These are phyloP conservation scores for Phaedon cochleariae DNA, from an alignment of 2,888 invertebrate species.

Conservation along the genomic window DNA sequence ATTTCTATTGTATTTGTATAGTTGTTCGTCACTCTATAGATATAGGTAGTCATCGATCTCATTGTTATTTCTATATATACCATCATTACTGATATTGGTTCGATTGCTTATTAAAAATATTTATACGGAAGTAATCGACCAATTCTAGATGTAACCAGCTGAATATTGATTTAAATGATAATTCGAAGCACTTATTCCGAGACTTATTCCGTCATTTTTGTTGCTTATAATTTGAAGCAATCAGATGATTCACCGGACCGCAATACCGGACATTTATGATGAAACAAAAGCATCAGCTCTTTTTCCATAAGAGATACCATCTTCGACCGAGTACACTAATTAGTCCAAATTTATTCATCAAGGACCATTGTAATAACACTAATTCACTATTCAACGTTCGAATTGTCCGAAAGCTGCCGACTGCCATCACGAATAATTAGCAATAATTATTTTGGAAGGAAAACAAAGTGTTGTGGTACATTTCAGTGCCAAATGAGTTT, in stretches of 20 bases:
- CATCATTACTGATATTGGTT: too few relatives aligned
- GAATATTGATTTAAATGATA: too few relatives aligned
- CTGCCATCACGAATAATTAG: background rate
- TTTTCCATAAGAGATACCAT: conserved; percentile 39
- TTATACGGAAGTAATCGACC: too few relatives aligned
- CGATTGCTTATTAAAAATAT: too few relatives aligned
- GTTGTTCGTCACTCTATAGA: too few relatives aligned
- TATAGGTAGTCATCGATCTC: too few relatives aligned
- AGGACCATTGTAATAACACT: conserved; percentile 29
- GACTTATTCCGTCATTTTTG: conserved; percentile 23
- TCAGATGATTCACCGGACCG: conserved; percentile 40
- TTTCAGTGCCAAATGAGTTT: background rate
- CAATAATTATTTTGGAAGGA: conserved; percentile 1
- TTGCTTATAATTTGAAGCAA: conserved; percentile 37
- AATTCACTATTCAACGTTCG: conserved; percentile 12
- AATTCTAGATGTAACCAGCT: too few relatives aligned
- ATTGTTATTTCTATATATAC: too few relatives aligned
- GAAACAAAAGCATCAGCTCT: conserved; percentile 38
- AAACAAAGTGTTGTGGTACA: background rate
- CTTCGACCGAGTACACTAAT: conserved; percentile 32
- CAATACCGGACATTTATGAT: conserved; percentile 35
- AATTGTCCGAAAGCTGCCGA: conserved; percentile 3
- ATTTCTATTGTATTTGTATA: too few relatives aligned
- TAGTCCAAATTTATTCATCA: conserved; percentile 38
- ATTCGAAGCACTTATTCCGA: too few relatives aligned